Evolutionary conservation across 2,888 invertebrate genomes (phyloP), one percentile per base, ranked within the genome.

Genomic region (Watsonalla binaria): DNA sequence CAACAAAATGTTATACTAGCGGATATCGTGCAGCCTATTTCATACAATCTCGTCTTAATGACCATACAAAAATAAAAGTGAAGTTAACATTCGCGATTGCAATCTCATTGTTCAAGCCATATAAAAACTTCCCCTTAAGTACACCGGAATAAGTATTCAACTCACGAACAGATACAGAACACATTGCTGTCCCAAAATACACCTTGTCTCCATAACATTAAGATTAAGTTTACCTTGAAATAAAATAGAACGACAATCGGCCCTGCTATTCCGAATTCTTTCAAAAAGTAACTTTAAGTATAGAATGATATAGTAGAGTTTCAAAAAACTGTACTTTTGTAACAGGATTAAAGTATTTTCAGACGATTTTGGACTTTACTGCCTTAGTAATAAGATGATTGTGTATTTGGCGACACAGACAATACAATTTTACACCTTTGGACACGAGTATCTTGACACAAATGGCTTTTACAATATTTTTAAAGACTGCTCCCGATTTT

Each of bases 391-490:
- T 60, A 54, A 55, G 53, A 45, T 47, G 24, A 53, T 60, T 51
- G 54, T 50, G 39, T 14, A 37, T 60, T 63, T 54, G 56, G 51
- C 63, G 53, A 54, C 52, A 57, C 52, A 60, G 65, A 81, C 81
- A 83, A 82, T 78, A 62, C 65, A 80, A 80, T 77, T 77, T 79
- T 65, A 74, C 70, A 72, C 73, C 64, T 71, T 72, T 76, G 67
- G 65, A 65, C 62, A 69, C 59, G 72, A 63, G 72, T 66, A 66
- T 68, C 63, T 68, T 66, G 65, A 66, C 68, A 70, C 60, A 68
- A 73, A 72, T 64, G 65, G 63, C 54, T 57, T 58, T 69, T 72
- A 71, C 15, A 15, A 9, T 49, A 37, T 37, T 72, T 68, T 66
- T 62, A 52, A 54, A 60, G 60, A 64, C 57, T 65, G 72, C 69